phyloP scores from a whole-genome alignment of 2,888 invertebrate species.

The Sylvicola cinctus region DNA sequence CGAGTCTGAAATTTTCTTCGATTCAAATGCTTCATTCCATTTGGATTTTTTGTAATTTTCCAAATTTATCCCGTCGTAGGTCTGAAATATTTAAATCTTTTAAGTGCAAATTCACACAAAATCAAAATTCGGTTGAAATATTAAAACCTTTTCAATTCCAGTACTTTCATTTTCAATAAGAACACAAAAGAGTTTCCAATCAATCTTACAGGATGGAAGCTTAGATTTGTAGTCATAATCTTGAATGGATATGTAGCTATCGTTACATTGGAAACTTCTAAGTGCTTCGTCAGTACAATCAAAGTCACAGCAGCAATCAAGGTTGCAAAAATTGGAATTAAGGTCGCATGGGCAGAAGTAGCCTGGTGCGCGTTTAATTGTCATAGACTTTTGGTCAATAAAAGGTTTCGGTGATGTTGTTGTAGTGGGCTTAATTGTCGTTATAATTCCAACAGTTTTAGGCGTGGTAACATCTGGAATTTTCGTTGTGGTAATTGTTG shows the following conservation, averaged over 20 bases:
- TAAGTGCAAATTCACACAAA: background rate
- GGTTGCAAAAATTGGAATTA: slow-evolving; percentile 37
- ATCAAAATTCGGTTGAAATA: background rate
- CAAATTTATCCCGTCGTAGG: background rate
- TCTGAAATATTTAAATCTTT: background rate
- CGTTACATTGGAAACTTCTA: slow-evolving; percentile 16
- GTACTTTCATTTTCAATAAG: background rate
- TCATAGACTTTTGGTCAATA: background rate
- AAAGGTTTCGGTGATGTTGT: slow-evolving; percentile 1
- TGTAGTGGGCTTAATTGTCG: background rate
- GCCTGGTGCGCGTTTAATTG: slow-evolving; percentile 3
- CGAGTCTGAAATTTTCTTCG: background rate
- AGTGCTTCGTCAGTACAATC: slow-evolving; percentile 31
- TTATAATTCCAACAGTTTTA: slow-evolving; percentile 2
- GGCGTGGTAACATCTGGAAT: background rate
- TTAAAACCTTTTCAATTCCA: background rate
- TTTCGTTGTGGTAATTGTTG: slow-evolving; percentile 4
- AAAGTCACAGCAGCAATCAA: slow-evolving; percentile 61
- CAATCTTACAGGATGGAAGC: slow-evolving; percentile 17
- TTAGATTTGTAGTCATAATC: slow-evolving; percentile 18
- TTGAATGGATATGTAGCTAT: slow-evolving; percentile 9
- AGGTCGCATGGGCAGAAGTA: slow-evolving; percentile 35
- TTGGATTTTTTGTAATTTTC: slow-evolving; percentile 3
- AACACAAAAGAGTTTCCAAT: slow-evolving; percentile 22
- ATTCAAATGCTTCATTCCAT: slow-evolving; percentile 7